A percentile compares a stretch with the other conserved stretches of the same genome.
phyloP scores from a whole-genome alignment of 1,140 invertebrate genomes.

The Neuroterus valhalla region DNA sequence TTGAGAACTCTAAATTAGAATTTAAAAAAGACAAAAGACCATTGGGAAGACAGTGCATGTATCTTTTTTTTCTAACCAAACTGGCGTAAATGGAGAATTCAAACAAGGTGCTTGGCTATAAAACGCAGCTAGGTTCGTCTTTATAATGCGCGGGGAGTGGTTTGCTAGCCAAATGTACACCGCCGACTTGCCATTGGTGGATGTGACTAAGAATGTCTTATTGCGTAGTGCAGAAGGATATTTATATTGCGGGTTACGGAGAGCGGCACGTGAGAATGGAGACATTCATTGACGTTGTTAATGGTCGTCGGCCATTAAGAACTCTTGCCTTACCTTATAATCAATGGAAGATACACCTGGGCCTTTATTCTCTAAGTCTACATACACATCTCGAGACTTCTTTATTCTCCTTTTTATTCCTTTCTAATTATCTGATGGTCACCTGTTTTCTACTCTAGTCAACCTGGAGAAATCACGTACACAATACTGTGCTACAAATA shows the following conservation, averaged over 20 bases:
- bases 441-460: too few relatives aligned
- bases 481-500: too few relatives aligned
- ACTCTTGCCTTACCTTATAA: conserved; percentile 43
- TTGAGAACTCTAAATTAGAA: neutral
- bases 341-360: conserved; percentile 41
- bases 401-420: neutral
- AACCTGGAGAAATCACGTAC: too few relatives aligned
- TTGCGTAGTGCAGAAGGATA: conserved; percentile 47
- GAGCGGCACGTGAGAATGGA: conserved; percentile 52
- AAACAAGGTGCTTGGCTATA: conserved; percentile 9
- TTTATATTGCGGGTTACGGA: conserved; percentile 53
- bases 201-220: conserved; percentile 43
- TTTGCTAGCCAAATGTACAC: conserved; percentile 45
- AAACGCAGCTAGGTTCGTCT: conserved; percentile 23
- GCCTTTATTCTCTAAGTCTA: neutral
- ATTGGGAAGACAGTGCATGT: neutral
- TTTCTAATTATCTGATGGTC: neutral
- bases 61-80: neutral
- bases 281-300: conserved; percentile 57
- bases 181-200: conserved; percentile 44
- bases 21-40: neutral
- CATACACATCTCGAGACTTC: neutral
- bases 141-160: conserved; percentile 47
- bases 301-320: conserved; percentile 56
- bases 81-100: conserved; percentile 1